Evolutionary conservation across 2,113 vertebrate genomes (phyloP).

Genomic region (Sylvia atricapilla): DNA sequence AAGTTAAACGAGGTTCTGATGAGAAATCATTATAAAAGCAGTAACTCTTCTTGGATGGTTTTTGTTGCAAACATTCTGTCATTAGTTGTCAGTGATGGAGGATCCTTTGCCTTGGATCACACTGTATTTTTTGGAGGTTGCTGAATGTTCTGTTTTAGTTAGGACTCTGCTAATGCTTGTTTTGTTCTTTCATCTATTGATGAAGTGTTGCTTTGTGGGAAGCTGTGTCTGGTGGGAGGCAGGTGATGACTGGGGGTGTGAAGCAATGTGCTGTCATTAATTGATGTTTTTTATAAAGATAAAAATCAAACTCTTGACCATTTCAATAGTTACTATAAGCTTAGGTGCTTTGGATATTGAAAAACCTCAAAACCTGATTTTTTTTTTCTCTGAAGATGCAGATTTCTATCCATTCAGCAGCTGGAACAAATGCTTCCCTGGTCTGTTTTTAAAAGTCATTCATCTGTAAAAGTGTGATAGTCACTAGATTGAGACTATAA

Average conservation of each 20-base stretch:
- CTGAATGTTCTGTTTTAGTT: neutral
- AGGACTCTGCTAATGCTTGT: neutral
- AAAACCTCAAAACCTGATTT: accelerated
- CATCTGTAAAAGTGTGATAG: neutral
- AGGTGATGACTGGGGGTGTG: neutral
- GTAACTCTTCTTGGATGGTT: neutral
- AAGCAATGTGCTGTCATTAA: neutral
- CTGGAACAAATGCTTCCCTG: neutral
- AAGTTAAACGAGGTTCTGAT: neutral
- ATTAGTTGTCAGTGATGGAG: neutral
- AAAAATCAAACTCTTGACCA: neutral
- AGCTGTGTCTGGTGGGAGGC: neutral
- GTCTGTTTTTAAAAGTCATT: neutral
- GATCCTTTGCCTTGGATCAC: neutral
- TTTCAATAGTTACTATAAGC: neutral
- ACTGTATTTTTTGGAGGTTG: neutral
- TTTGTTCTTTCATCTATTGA: neutral
- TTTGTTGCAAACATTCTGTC: neutral
- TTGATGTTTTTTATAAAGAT: neutral
- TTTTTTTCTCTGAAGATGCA: neutral
- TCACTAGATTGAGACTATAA: neutral
- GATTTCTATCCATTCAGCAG: neutral
- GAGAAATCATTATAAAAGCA: neutral
- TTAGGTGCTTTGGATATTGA: neutral
- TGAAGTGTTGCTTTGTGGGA: neutral